phyloP scores from a whole-genome alignment of 2,888 invertebrate genomes.

The Stenoptilia bipunctidactyla region DNA sequence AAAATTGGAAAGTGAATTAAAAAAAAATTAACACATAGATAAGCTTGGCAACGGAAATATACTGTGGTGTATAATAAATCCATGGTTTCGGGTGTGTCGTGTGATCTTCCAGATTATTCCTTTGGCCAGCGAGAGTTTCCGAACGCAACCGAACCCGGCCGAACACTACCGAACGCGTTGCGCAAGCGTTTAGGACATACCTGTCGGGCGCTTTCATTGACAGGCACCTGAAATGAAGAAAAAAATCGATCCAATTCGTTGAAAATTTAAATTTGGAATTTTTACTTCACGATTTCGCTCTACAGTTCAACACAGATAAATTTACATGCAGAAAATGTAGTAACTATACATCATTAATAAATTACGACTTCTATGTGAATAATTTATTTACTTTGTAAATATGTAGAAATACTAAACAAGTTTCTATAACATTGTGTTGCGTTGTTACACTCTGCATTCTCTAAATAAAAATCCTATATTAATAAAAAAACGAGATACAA shows the following conservation, averaged over 20 bases:
- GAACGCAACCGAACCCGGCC: constrained; percentile 57
- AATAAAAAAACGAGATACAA: constrained; percentile 37
- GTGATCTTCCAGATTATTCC: constrained; percentile 69
- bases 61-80: constrained; percentile 48
- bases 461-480: neutral
- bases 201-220: constrained; percentile 82
- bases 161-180: constrained; percentile 59
- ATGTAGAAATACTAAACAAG: too few relatives aligned
- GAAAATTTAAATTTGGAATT: constrained; percentile 68
- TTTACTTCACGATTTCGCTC: constrained; percentile 22
- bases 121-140: constrained; percentile 49
- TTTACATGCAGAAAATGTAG: constrained; percentile 68
- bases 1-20: constrained; percentile 21
- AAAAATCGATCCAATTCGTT: constrained; percentile 75
- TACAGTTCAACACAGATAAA: constrained; percentile 63
- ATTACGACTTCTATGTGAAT: too few relatives aligned
- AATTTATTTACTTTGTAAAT: too few relatives aligned
- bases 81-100: constrained; percentile 65
- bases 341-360: too few relatives aligned
- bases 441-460: neutral
- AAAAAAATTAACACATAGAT: constrained; percentile 59
- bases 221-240: constrained; percentile 81
- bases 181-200: constrained; percentile 70
- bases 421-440: too few relatives aligned
- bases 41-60: constrained; percentile 58